Base-by-base conservation (phyloP, 2,888 invertebrate genomes). In the Drosophila algonquin region DNA sequence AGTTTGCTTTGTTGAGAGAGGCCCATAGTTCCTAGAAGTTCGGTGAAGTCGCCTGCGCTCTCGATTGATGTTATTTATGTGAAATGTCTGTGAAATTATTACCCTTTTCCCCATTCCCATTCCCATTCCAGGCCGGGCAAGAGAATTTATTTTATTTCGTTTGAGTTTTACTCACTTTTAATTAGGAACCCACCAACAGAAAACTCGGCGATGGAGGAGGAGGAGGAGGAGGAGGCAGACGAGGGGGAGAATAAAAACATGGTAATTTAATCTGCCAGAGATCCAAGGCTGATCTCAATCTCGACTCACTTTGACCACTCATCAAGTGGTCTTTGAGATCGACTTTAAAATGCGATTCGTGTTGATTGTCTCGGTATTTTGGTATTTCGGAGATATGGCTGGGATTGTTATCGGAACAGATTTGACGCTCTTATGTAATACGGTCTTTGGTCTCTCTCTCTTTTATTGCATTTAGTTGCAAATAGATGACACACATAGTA, bases 1-100 rank as follows among this genome's bases (percentile, higher is more conserved):
- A 81, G 76, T 83, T 82, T 72, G 67, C 50, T 67, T 67, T 67
- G 57, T 51, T 50, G 40, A 24, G 24, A 24, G 24, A 40, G 80
- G 65, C 72, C 81, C 86, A 80, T 79, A 67, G 57, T 83, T 83
- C 83, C 82, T 73, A 83, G 83, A 69, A 63, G 53, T 73, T 58
- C 57, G 48, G 50, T 40, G 18, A 30, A 67, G 68, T 68, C 67
- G 67, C 57, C 71, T 71, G 75, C 71, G 75, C 77, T 73, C 68
- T 84, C 88, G 81, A 85, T 85, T 88, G 86, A 84, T 86, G 85
- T 88, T 88, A 87, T 86, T 86, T 88, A 86, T 86, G 84, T 86
- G 80, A 81, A 81, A 80, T 84, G 86, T 87, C 86, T 81, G 79
- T 88, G 77, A 80, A 87, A 88, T 87, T 81, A 84, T 88, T 88